Evolutionary conservation across 2,113 vertebrate species (phyloP).

Genomic region (Aramus guarauna): DNA sequence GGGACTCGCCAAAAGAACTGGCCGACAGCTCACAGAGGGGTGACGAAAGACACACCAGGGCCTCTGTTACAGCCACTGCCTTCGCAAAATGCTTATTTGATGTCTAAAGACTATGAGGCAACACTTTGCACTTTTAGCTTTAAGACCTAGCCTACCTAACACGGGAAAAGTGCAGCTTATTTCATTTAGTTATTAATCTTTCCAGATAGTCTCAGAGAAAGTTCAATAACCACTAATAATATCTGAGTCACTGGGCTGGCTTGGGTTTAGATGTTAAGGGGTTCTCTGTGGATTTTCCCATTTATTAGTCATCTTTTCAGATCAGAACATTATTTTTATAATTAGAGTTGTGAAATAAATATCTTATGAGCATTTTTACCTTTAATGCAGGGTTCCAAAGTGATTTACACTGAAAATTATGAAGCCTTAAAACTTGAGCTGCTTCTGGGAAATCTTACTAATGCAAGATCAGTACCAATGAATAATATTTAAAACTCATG

Average conservation of each 20-base stretch:
- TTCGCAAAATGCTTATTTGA: background rate
- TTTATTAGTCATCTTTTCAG: background rate
- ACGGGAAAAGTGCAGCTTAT: background rate
- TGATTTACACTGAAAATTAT: background rate
- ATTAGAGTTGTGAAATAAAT: background rate
- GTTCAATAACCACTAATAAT: background rate
- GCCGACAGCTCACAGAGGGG: background rate
- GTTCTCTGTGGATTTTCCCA: background rate
- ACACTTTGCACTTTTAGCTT: background rate
- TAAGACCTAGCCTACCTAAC: background rate
- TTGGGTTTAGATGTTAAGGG: background rate
- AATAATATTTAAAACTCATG: background rate
- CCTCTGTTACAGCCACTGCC: background rate
- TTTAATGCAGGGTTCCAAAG: background rate
- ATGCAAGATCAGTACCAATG: background rate
- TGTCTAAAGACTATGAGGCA: background rate
- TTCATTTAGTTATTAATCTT: background rate
- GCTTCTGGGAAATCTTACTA: background rate
- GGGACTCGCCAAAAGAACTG: background rate
- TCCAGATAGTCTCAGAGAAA: background rate
- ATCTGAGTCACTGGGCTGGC: background rate
- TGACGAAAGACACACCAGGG: background rate
- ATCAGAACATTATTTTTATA: background rate
- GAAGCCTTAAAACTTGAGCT: background rate
- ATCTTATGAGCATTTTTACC: background rate